Conservation (phyloP, 2,888 invertebrate genomes). For the Lingula anatina region DNA sequence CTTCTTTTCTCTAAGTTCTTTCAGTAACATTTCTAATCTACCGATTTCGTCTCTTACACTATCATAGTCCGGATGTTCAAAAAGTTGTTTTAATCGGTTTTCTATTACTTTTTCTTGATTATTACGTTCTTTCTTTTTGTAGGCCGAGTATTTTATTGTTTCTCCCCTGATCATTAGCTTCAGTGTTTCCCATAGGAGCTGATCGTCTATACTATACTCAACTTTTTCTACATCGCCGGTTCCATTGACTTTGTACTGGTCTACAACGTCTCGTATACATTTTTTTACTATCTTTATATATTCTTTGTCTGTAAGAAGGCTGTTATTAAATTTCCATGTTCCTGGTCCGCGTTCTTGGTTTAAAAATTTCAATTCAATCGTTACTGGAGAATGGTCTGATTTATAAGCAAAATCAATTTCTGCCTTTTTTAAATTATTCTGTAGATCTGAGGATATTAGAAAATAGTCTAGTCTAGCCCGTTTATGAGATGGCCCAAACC, state of each 20-base stretch:
- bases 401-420: slow-evolving; percentile 2
- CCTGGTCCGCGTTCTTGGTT: not conserved
- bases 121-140: slow-evolving; percentile 3
- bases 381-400: slow-evolving; percentile 4
- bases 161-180: no score
- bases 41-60: slow-evolving; percentile 1
- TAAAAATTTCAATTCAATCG: slow-evolving; percentile 1
- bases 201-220: slow-evolving; percentile 1
- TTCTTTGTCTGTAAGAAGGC: slow-evolving; percentile 1
- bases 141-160: not conserved
- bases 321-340: slow-evolving; percentile 4
- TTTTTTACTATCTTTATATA: slow-evolving; percentile 2
- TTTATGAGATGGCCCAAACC: slow-evolving; percentile 2
- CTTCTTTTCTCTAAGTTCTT: no score
- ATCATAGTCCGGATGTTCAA: not conserved
- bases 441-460: slow-evolving; percentile 1
- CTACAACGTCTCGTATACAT: not conserved
- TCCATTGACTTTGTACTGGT: not conserved
- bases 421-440: not conserved
- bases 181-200: no score
- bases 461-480: slow-evolving; percentile 5
- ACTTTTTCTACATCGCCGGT: no score
- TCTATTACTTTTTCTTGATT: not conserved
- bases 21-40: no score
- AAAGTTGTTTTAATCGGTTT: not conserved